These are phyloP conservation scores for Crotalus tigris DNA, from an alignment of 2,113 vertebrate species.

Conservation along the genomic window DNA sequence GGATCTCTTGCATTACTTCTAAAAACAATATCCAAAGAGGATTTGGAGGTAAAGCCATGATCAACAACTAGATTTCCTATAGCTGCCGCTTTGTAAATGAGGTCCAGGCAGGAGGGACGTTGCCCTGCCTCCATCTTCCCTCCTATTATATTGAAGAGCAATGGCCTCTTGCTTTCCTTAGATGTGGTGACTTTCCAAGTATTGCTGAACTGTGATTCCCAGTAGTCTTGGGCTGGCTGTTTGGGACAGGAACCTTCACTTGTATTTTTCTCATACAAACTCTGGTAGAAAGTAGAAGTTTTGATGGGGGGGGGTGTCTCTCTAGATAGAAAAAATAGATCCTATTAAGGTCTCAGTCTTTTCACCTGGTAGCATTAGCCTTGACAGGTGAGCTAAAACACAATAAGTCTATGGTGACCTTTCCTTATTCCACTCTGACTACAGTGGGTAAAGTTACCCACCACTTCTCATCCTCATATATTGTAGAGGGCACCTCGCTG, in stretches of 20 bases:
- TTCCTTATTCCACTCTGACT: conserved; percentile 44
- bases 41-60: background rate
- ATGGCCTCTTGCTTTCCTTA: background rate
- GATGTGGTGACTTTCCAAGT: background rate
- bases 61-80: background rate
- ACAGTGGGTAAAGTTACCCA: conserved; percentile 47
- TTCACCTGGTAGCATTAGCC: conserved; percentile 35
- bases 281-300: background rate
- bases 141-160: background rate
- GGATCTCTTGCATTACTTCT: background rate
- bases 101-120: background rate
- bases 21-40: background rate
- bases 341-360: conserved; percentile 36
- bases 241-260: background rate
- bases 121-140: background rate
- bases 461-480: conserved; percentile 53
- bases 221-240: background rate
- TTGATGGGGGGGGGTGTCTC: background rate
- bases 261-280: background rate
- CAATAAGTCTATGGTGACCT: conserved; percentile 34
- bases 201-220: background rate
- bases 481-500: conserved; percentile 17
- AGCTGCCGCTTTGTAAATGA: background rate
- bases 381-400: conserved; percentile 41
- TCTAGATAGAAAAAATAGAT: background rate